Evolutionary conservation across 2,797 vertebrate species (phyloP).

Genomic region (Hippocampus kuda): DNA sequence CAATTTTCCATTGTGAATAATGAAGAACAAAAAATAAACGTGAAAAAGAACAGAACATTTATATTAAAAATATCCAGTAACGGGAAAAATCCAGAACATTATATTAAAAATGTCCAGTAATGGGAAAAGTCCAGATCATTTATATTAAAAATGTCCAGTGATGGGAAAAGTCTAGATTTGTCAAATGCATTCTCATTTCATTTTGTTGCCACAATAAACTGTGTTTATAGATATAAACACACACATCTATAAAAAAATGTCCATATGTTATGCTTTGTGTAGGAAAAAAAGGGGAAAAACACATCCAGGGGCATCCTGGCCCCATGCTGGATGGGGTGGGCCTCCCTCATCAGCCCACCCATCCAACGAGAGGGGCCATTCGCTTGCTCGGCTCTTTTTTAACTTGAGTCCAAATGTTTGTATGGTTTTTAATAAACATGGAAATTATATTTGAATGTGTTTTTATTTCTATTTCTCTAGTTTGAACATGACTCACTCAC

Average conservation of each 20-base stretch:
- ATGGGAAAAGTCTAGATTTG: slow-evolving; percentile 65
- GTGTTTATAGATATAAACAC: slow-evolving; percentile 25
- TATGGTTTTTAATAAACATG: slow-evolving; percentile 94
- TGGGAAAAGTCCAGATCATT: slow-evolving; percentile 52
- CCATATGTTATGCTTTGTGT: slow-evolving; percentile 85
- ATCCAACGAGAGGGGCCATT: slow-evolving; percentile 80
- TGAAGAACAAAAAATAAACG: slow-evolving; percentile 53
- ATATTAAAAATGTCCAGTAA: slow-evolving; percentile 37
- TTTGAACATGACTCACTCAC: neutral
- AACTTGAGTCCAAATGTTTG: slow-evolving; percentile 89
- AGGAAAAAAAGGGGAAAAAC: slow-evolving; percentile 71
- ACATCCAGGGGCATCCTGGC: slow-evolving; percentile 69
- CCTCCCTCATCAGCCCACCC: slow-evolving; percentile 60
- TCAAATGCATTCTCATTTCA: slow-evolving; percentile 69
- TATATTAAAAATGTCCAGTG: slow-evolving; percentile 55
- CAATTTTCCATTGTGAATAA: slow-evolving; percentile 73
- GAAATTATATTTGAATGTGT: slow-evolving; percentile 66
- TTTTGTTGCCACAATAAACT: slow-evolving; percentile 71
- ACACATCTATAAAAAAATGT: slow-evolving; percentile 56
- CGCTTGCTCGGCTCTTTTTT: slow-evolving; percentile 91
- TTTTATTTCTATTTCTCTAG: neutral
- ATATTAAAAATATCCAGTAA: slow-evolving; percentile 57
- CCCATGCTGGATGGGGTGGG: slow-evolving; percentile 20
- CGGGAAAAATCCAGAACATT: slow-evolving; percentile 44
- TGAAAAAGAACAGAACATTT: slow-evolving; percentile 58